A percentile compares a stretch with the other conserved stretches of the same genome.
phyloP scores from a whole-genome alignment of 2,113 vertebrate species.

The Panurus biarmicus region DNA sequence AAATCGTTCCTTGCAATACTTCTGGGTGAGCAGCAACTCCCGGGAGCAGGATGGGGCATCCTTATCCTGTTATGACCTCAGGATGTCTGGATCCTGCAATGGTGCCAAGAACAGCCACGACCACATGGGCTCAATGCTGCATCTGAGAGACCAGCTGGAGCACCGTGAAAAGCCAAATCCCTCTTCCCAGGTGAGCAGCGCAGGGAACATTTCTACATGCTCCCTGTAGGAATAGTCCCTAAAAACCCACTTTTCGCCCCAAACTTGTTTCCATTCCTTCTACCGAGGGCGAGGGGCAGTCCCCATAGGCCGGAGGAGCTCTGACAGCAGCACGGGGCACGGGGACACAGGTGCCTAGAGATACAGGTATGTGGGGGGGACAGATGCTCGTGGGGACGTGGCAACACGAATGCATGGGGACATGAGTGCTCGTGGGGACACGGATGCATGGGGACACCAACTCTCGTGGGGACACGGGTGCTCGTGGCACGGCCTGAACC shows the following conservation, averaged over 20 bases:
- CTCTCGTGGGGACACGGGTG: not conserved
- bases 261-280: not conserved
- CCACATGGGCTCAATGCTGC: accelerated
- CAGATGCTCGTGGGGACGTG: not conserved
- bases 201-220: accelerated
- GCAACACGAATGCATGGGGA: not conserved
- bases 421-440: not conserved
- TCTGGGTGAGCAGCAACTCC: not conserved
- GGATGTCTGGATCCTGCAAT: not conserved
- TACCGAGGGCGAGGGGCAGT: not conserved
- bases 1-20: not conserved
- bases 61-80: not conserved
- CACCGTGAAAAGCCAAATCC: not conserved
- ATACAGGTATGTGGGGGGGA: not conserved
- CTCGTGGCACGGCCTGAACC: not conserved
- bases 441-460: accelerated
- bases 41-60: accelerated
- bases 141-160: too few relatives aligned
- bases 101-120: not conserved
- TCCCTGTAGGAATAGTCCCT: not conserved
- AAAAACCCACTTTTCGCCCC: not conserved
- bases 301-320: not conserved
- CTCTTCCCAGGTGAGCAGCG: not conserved
- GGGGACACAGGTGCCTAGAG: not conserved
- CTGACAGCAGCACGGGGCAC: not conserved